These are phyloP conservation scores for Drosophila bocki DNA, from an alignment of 1,140 invertebrate genomes.

Conservation along the genomic window DNA sequence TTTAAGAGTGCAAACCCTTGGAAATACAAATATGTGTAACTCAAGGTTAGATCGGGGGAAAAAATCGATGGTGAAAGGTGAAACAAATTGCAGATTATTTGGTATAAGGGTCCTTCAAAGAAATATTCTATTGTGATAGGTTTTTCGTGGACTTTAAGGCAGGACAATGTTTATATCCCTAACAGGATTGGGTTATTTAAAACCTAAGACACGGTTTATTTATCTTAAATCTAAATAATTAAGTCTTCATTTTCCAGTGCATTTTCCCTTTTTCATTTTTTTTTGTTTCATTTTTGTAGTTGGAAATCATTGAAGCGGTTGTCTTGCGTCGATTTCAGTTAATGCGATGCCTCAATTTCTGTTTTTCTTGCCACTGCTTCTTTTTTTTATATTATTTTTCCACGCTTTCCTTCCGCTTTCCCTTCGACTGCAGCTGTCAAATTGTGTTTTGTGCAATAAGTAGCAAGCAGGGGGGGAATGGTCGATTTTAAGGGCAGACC, in stretches of 20 bases:
- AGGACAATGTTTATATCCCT: neutral
- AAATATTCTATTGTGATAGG: neutral
- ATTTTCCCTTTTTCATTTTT: neutral
- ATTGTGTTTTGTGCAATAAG: constrained; percentile 67
- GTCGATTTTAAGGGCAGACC: constrained; percentile 25
- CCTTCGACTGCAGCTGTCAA: constrained; percentile 73
- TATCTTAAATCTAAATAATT: neutral
- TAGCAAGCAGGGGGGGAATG: constrained; percentile 3
- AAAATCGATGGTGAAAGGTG: constrained; percentile 13
- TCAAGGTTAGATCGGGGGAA: neutral
- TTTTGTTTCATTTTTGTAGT: neutral
- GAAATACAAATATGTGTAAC: neutral
- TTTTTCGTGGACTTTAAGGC: neutral
- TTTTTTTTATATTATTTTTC: constrained; percentile 3
- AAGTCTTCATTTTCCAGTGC: neutral
- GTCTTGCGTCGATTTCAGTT: constrained; percentile 60
- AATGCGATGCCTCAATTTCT: constrained; percentile 46
- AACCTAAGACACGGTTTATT: neutral
- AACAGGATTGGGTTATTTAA: neutral
- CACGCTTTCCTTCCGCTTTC: constrained; percentile 37
- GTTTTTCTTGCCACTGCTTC: constrained; percentile 17
- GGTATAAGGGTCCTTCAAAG: neutral
- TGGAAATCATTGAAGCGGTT: constrained; percentile 45
- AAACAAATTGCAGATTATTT: constrained; percentile 13
- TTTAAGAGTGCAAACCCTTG: neutral